Percentiles rank a stretch among this genome's conserved stretches.
Conservation (phyloP, 2,888 invertebrate genomes). For the Gortyna flavago region DNA sequence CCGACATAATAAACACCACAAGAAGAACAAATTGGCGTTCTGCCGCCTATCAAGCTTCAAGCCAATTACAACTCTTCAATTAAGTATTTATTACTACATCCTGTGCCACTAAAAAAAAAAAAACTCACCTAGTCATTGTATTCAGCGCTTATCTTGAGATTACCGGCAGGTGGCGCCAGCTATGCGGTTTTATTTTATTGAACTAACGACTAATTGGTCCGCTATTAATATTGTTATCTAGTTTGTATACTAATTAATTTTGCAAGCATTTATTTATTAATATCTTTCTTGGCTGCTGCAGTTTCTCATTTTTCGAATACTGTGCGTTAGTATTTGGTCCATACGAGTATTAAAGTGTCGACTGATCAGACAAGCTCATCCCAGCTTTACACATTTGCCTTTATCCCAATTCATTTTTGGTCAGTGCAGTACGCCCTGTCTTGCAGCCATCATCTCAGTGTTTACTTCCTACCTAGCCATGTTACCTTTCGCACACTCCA, state of each 20-base stretch:
- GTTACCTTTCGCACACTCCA: neutral
- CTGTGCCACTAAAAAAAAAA: neutral
- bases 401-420: neutral
- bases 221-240: conserved; percentile 4
- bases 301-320: neutral
- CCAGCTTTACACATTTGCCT: neutral
- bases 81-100: conserved; percentile 7
- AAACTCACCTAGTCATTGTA: conserved; percentile 31
- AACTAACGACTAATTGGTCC: conserved; percentile 37
- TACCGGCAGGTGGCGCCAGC: conserved; percentile 26
- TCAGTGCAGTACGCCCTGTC: neutral
- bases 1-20: neutral
- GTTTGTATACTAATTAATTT: conserved; percentile 11
- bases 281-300: neutral
- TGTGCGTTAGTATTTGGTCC: neutral
- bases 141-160: conserved; percentile 21
- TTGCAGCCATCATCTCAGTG: neutral
- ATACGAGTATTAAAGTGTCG: neutral
- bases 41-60: neutral
- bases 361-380: neutral
- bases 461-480: neutral
- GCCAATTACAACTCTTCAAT: conserved; percentile 39
- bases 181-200: conserved; percentile 36
- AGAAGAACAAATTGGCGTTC: neutral
- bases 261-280: neutral